Evolutionary conservation across 1,140 invertebrate genomes (phyloP), one percentile per base, ranked within the genome.

Genomic region (Wiebesia pumilae): DNA sequence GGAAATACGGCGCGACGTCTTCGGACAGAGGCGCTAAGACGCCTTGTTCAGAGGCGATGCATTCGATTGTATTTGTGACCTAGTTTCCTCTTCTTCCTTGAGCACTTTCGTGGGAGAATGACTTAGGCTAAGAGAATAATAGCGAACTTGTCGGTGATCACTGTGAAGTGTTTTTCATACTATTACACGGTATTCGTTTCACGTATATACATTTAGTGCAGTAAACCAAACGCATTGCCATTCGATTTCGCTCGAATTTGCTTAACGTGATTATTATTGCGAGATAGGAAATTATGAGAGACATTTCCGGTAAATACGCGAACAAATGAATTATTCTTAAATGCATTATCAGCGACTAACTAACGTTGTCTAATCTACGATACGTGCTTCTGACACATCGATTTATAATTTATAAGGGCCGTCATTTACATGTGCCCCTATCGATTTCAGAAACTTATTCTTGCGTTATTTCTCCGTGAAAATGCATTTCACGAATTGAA

Each of bases 31-130:
- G 35, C 65, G 65, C 35, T 40, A 40, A 79, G 81, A 27, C 43
- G 80, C 65, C 54, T 69, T 33, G n/a, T 19, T 58, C 3, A 47
- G 77, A 79, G 77, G 51, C 30, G 51, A 58, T 58, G n/a, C 54
- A 6, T 14, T 80, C 33, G 54, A 73, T 73, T 79, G 24, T 71
- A 51, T 33, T n/a, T 16, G 81, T 73, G 81, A 47, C 81, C 67
- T 71, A 83, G 67, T 83, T 83, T 83, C 47, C 80, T 82, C 54
- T 82, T 81, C 47, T 81, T 27, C 14, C 35, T 30, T 38, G 21
- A 67, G 54, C 51, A 38, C n/a, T 67, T 43, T 83, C 69, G 67
- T 83, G 69, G 81, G 47, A 83, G 81, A 73, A 43, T n/a, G 33
- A 71, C 27, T 43, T 10, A 9, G 43, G n/a, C 27, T 33, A 30